These are phyloP conservation scores for Chironomus striatipennis DNA, from an alignment of 1,140 invertebrate species.

Conservation along the genomic window DNA sequence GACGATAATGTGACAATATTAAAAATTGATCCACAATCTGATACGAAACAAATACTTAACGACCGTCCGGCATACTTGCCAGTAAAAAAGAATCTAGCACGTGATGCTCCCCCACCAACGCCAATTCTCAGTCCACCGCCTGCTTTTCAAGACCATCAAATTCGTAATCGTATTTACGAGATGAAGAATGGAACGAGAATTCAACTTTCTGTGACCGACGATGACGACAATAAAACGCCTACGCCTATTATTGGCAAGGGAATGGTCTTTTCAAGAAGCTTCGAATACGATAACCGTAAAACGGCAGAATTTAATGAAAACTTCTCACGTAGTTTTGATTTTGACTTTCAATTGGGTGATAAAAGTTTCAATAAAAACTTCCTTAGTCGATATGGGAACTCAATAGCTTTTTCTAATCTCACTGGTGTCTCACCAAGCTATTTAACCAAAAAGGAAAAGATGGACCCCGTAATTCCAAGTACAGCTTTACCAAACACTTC, in stretches of 20 bases:
- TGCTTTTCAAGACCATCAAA: conserved; percentile 40
- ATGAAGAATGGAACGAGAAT: conserved; percentile 17
- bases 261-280: conserved; percentile 40
- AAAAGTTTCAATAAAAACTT: conserved; percentile 24
- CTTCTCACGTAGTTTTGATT: conserved; percentile 39
- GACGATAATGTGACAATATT: conserved; percentile 33
- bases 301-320: conserved; percentile 33
- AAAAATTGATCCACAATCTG: conserved; percentile 37
- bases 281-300: conserved; percentile 38
- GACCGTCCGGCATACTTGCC: conserved; percentile 38
- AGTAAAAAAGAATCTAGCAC: conserved; percentile 33
- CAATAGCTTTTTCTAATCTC: conserved; percentile 36
- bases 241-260: conserved; percentile 30
- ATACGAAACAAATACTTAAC: conserved; percentile 33
- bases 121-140: conserved; percentile 45
- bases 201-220: conserved; percentile 19
- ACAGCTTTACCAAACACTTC: conserved; percentile 20
- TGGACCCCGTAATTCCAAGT: too few relatives aligned
- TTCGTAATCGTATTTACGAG: background rate
- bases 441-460: conserved; percentile 35
- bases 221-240: conserved; percentile 2
- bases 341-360: conserved; percentile 30
- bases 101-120: conserved; percentile 41
- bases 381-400: conserved; percentile 29
- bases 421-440: conserved; percentile 39